Base-by-base conservation (phyloP, 2,888 invertebrate genomes). In the Drosophila formosana region DNA sequence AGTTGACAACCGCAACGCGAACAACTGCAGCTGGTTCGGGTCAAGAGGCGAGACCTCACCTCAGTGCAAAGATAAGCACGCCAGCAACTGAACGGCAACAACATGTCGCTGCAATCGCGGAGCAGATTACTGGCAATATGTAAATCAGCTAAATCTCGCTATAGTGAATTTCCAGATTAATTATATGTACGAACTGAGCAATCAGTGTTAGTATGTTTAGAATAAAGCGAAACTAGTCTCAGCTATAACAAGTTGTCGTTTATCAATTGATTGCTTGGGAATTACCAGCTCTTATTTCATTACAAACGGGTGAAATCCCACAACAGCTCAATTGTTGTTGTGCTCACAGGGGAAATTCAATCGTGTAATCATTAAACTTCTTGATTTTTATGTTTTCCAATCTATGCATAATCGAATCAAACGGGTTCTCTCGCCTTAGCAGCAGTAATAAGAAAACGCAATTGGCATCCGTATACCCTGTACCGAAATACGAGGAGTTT, bases 141-240 rank as follows among this genome's bases (percentile, higher is more conserved):
- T 43, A 9, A 51, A 46, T 9, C 37, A 9, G 18, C n/a, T 37
- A 37, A 39, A 11, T 9, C 26, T 49, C 34, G 3, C 46, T 3
- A 0, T 50, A 26, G 55, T 41, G 28, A 25, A 4, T 32, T 9
- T 37, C 1, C 4, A 37, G 37, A 39, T 25, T 13, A 34, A 37
- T 3, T 37, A 25, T 28, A 34, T 26, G 25, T 51, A n/a, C 13
- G 4, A 11, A 7, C 2, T 8, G 8, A 5, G 18, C 7, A 18
- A 32, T 46, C 23, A n/a, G 32, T 37, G 13, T 30, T 18, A 53
- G 8, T 43, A 45, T 26, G 43, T 53, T 41, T 60, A 18, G 4
- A 50, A 25, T 46, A 47, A 51, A 34, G 28, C 13, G 5, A 56
- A 46, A 61, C 67, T 37, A 11, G 53, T 67, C 62, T 56, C 7